Evolutionary conservation across 37 sponge, comb jelly and placozoan genomes (phyloP).

Genomic region (Ephydatia muelleri): DNA sequence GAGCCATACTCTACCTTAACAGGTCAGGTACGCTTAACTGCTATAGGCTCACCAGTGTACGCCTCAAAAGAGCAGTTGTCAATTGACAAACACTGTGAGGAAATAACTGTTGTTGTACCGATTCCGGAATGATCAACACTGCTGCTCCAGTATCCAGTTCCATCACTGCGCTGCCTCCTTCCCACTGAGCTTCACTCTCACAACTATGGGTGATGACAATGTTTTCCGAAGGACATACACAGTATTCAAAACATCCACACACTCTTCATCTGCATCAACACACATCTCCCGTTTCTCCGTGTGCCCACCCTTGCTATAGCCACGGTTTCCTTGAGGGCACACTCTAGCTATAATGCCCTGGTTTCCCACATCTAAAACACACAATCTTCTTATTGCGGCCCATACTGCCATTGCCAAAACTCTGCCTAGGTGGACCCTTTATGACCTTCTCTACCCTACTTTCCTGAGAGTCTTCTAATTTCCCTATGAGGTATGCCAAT

Average conservation of each 20-base stretch:
- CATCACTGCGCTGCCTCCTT: not conserved
- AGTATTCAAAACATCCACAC: not conserved
- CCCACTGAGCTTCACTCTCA: slow-evolving; percentile 7
- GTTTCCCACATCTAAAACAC: not conserved
- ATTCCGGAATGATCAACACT: not conserved
- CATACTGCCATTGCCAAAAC: not conserved
- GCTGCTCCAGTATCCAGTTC: slow-evolving; percentile 22
- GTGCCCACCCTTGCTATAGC: too few relatives aligned
- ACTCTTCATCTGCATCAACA: not conserved
- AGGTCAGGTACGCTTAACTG: slow-evolving; percentile 1
- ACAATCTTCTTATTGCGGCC: not conserved
- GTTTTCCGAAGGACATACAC: not conserved
- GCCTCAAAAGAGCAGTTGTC: slow-evolving; percentile 3
- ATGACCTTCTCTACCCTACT: not conserved
- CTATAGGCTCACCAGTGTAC: slow-evolving; percentile 17
- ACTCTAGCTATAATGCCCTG: not conserved
- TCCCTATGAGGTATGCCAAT: not conserved
- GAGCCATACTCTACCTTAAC: slow-evolving; percentile 18
- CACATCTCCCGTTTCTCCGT: not conserved
- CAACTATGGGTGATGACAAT: not conserved
- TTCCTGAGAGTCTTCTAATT: not conserved
- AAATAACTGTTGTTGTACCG: not conserved
- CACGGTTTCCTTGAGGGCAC: too few relatives aligned
- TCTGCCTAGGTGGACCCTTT: not conserved
- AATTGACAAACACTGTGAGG: not conserved